phyloP scores from a whole-genome alignment of 2,113 vertebrate genomes.

The Ageneiosus marmoratus region DNA sequence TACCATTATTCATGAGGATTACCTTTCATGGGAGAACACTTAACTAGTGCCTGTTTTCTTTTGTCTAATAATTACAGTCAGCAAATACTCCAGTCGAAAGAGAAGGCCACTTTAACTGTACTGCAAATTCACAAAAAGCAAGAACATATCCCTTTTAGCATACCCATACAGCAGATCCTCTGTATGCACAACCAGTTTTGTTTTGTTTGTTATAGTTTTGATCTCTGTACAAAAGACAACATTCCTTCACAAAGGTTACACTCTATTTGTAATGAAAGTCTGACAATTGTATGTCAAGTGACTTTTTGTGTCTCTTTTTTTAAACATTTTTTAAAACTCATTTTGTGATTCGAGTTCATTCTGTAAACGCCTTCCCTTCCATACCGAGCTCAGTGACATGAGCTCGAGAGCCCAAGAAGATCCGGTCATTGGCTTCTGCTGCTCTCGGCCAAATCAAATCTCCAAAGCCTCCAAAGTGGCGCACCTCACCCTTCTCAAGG shows the following conservation, averaged over 20 bases:
- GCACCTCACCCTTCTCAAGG: conserved; percentile 65
- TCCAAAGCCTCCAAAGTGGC: conserved; percentile 82
- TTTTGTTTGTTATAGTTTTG: conserved; percentile 61
- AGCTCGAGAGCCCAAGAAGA: conserved; percentile 67
- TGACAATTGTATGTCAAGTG: conserved; percentile 65
- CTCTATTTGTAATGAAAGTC: conserved; percentile 74
- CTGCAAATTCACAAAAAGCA: conserved; percentile 88
- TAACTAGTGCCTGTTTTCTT: conserved; percentile 72
- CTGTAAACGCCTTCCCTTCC: conserved; percentile 74
- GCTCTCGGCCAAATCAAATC: conserved; percentile 86
- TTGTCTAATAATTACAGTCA: conserved; percentile 78
- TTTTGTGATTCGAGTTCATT: conserved; percentile 82
- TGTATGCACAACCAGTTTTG: conserved; percentile 74
- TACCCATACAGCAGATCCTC: conserved; percentile 80
- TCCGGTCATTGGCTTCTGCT: conserved; percentile 76
- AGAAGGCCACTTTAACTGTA: conserved; percentile 84
- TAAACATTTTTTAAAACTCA: conserved; percentile 53
- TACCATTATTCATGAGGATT: conserved; percentile 59
- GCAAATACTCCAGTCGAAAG: conserved; percentile 77
- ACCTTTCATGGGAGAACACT: conserved; percentile 66
- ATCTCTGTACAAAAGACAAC: conserved; percentile 79
- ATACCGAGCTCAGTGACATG: conserved; percentile 72
- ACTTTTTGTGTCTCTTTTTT: conserved; percentile 48
- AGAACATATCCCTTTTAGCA: conserved; percentile 91
- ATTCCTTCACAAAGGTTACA: conserved; percentile 80